These are phyloP conservation scores for Microctenopoma lineatum DNA, from an alignment of 2,797 vertebrate species.

Conservation along the genomic window DNA sequence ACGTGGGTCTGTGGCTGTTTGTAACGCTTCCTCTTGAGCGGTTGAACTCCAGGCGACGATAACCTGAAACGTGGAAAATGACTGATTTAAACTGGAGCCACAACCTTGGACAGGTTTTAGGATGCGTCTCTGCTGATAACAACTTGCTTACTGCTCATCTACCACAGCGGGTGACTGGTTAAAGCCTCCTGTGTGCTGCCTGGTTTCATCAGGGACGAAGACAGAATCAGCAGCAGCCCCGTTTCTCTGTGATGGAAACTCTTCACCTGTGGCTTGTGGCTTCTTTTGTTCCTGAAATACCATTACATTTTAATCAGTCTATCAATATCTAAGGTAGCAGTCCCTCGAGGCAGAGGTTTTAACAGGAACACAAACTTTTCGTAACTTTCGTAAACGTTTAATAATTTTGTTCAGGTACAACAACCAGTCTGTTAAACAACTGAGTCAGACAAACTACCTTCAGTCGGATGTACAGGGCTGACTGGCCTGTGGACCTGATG, in stretches of 20 bases:
- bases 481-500: neutral
- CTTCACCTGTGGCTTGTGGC: neutral
- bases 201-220: neutral
- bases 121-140: too few relatives aligned
- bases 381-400: too few relatives aligned
- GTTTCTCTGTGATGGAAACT: neutral
- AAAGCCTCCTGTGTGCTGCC: neutral
- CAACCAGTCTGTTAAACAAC: too few relatives aligned
- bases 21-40: neutral
- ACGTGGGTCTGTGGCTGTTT: neutral
- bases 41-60: neutral
- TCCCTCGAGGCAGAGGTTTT: too few relatives aligned
- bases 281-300: neutral
- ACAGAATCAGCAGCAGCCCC: neutral
- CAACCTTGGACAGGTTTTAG: too few relatives aligned
- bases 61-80: neutral
- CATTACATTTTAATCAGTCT: neutral
- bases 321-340: too few relatives aligned
- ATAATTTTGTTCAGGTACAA: too few relatives aligned
- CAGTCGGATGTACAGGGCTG: slow-evolving; percentile 47
- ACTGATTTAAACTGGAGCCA: too few relatives aligned
- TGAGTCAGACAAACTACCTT: slow-evolving; percentile 29
- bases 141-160: too few relatives aligned
- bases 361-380: too few relatives aligned
- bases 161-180: neutral